Evolutionary conservation across 2,797 vertebrate species (phyloP).

Genomic region (Sebastes miniatus): DNA sequence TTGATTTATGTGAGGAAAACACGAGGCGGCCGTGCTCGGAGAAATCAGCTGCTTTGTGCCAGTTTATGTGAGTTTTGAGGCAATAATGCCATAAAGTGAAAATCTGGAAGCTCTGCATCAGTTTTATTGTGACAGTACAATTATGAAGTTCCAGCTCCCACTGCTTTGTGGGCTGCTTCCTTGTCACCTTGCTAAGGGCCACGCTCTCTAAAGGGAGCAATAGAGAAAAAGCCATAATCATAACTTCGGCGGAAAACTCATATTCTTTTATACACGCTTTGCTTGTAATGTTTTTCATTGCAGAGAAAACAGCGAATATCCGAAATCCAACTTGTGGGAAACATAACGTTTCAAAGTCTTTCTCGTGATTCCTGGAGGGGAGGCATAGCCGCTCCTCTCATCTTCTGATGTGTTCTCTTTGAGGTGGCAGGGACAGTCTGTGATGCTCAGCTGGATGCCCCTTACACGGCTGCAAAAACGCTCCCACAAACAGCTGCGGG

Average conservation of each 20-base stretch:
- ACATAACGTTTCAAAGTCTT: slow-evolving; percentile 56
- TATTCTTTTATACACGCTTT: slow-evolving; percentile 70
- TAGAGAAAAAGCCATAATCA: slow-evolving; percentile 72
- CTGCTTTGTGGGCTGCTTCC: slow-evolving; percentile 57
- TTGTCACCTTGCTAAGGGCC: slow-evolving; percentile 74
- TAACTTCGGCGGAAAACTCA: slow-evolving; percentile 73
- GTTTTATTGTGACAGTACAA: slow-evolving; percentile 78
- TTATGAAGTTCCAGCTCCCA: slow-evolving; percentile 72
- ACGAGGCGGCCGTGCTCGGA: slow-evolving; percentile 1
- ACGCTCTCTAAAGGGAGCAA: slow-evolving; percentile 65
- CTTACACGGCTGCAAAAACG: slow-evolving; percentile 29
- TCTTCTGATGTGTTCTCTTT: slow-evolving; percentile 66
- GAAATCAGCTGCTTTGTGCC: slow-evolving; percentile 36
- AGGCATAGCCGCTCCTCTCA: slow-evolving; percentile 14
- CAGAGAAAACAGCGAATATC: slow-evolving; percentile 64
- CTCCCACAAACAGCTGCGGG: slow-evolving; percentile 63
- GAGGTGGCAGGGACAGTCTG: slow-evolving; percentile 66
- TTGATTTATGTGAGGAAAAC: slow-evolving; percentile 40
- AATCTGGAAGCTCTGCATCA: slow-evolving; percentile 69
- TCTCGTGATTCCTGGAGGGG: slow-evolving; percentile 29
- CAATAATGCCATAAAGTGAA: slow-evolving; percentile 46
- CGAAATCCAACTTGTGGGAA: slow-evolving; percentile 57
- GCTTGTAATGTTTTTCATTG: slow-evolving; percentile 70
- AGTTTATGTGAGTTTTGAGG: slow-evolving; percentile 47
- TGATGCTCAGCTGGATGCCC: slow-evolving; percentile 60